Evolutionary conservation across 2,888 invertebrate genomes (phyloP), one percentile per base, ranked within the genome.

Genomic region (Calliphora vomitoria): DNA sequence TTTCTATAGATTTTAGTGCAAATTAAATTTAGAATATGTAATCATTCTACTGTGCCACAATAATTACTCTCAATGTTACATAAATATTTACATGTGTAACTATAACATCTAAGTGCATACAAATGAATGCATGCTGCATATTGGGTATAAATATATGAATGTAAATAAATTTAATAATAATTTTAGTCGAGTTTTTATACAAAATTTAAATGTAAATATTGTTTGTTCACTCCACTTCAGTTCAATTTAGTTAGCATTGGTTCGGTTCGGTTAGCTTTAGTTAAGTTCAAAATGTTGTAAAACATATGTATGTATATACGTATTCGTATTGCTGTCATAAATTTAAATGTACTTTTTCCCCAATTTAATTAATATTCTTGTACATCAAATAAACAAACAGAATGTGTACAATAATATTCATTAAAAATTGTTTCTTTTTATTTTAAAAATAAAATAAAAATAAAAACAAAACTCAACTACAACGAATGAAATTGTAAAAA

Each of bases 301-400:
- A 35, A 35, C 5, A 35, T 35, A 35, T 5, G 0, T 4, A 31
- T 31, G 31, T 6, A 35, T 0, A 35, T 35, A 35, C 6, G 0
- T 6, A 35, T 35, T 0, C 35, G 35, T 68, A 74, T 80, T 60
- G 58, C 60, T 69, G 75, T 69, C 85, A 80, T 85, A 85, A 85
- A 75, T 85, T 80, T 47, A 75, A 69, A 85, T 85, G 20, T 44
- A 80, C 53, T 75, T 75, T 85, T 85, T 69, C 74, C 50, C 31
- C 74, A 85, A 85, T 85, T 85, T 80, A 85, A 85, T 85, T 85
- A 85, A 85, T 75, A 80, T 55, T 80, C 64, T 75, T 80, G 53
- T 64, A 71, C 62, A 85, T 81, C 74, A 85, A 80, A 75, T 68
- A 58, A 55, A 44, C 44, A 44, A 44, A 84, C 44, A 60, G 41